A percentile compares a stretch with the other conserved stretches of the same genome.
phyloP scores from a whole-genome alignment of 2,797 vertebrate species.

The Acanthurus tractus region DNA sequence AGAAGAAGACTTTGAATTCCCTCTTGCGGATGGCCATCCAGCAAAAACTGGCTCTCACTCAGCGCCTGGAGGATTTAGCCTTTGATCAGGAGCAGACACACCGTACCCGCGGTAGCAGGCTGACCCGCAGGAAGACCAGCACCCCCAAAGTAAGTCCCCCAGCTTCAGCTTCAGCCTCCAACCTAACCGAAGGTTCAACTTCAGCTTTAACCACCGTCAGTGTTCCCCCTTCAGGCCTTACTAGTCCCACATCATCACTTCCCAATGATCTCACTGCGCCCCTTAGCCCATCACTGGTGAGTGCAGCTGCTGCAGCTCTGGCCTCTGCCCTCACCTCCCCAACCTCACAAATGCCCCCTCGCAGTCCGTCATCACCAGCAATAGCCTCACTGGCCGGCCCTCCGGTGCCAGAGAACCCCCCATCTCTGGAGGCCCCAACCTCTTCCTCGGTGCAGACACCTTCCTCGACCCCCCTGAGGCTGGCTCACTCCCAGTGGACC shows the following conservation, averaged over 20 bases:
- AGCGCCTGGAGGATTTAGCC: constrained; percentile 97
- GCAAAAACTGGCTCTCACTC: constrained; percentile 97
- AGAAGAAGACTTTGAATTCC: constrained; percentile 99
- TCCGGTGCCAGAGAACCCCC: constrained; percentile 68
- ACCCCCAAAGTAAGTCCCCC: constrained; percentile 94
- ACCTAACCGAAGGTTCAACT: constrained; percentile 31
- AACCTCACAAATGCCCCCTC: constrained; percentile 30
- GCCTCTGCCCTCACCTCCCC: constrained; percentile 62
- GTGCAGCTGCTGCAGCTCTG: constrained; percentile 41
- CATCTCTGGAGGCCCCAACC: constrained; percentile 75
- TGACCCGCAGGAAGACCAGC: constrained; percentile 89
- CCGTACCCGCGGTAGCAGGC: constrained; percentile 88
- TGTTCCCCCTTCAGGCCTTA: constrained; percentile 44
- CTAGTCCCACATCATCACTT: constrained; percentile 40
- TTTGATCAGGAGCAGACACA: constrained; percentile 95
- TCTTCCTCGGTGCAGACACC: constrained; percentile 63
- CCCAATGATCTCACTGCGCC: constrained; percentile 32
- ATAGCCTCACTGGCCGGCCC: constrained; percentile 32
- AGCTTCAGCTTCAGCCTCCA: constrained; percentile 41
- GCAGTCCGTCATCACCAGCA: constrained; percentile 44
- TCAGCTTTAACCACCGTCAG: constrained; percentile 45
- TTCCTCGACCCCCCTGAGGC: constrained; percentile 66
- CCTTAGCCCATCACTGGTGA: constrained; percentile 40
- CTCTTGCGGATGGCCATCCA: constrained; percentile 98
- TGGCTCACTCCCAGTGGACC: constrained; percentile 79